A percentile compares a stretch with the other conserved stretches of the same genome.
Evolutionary conservation across 2,113 vertebrate species (phyloP).

Genomic region (Entosphenus tridentatus): DNA sequence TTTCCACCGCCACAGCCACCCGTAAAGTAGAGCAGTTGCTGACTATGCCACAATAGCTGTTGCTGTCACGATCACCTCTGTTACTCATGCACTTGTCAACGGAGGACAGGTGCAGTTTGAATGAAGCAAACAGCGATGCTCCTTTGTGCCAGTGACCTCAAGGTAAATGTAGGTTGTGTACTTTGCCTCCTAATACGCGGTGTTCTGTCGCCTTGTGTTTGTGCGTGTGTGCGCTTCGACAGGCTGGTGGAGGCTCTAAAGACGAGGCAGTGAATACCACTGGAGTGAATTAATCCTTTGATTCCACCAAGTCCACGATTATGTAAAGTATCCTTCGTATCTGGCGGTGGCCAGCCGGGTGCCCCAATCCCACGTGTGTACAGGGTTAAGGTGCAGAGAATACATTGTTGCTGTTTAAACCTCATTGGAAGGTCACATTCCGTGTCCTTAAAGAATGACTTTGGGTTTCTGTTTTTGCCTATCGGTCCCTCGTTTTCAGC

Average conservation of each 20-base stretch:
- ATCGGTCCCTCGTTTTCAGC: no score
- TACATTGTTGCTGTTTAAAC: no score
- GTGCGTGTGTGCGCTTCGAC: conserved; percentile 10
- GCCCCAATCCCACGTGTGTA: no score
- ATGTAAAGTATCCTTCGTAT: no score
- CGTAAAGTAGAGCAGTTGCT: not conserved
- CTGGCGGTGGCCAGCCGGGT: no score
- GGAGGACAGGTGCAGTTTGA: not conserved
- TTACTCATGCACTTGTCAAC: not conserved
- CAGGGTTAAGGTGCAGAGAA: no score
- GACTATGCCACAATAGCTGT: not conserved
- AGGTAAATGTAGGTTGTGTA: not conserved
- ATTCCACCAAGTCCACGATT: no score
- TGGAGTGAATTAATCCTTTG: not conserved
- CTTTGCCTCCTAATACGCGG: not conserved
- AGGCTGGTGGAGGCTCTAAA: conserved; percentile 91
- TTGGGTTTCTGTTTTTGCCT: no score
- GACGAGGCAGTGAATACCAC: conserved; percentile 52
- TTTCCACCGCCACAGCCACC: no score
- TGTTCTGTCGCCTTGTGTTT: not conserved
- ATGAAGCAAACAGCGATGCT: not conserved
- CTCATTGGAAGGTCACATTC: no score
- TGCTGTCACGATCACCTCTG: not conserved
- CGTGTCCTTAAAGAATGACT: no score
- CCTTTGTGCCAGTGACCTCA: conserved; percentile 7